These are phyloP conservation scores for Bombyx mandarina DNA, from an alignment of 1,140 invertebrate genomes.

Conservation along the genomic window DNA sequence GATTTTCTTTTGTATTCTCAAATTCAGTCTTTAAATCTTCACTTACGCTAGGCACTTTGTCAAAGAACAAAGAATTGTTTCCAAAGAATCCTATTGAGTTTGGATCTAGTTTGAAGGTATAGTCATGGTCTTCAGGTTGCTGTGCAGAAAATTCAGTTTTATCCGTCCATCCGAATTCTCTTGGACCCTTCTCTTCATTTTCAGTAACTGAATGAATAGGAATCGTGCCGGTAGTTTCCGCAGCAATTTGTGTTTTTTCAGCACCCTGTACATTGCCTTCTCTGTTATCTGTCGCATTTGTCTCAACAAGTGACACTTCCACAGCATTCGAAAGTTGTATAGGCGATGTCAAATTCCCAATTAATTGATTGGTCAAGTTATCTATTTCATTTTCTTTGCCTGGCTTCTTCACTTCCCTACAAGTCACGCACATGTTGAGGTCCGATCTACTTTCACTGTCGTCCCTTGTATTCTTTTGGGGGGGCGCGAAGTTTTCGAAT, in stretches of 20 bases:
- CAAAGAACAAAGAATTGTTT: slow-evolving; percentile 36
- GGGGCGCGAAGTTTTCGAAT: slow-evolving; percentile 15
- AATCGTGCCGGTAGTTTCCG: slow-evolving; percentile 47
- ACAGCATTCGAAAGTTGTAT: slow-evolving; percentile 57
- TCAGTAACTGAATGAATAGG: slow-evolving; percentile 36
- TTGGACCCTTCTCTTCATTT: slow-evolving; percentile 15
- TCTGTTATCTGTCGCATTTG: slow-evolving; percentile 12
- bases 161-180: slow-evolving; percentile 34
- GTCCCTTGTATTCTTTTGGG: background rate
- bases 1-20: slow-evolving; percentile 28
- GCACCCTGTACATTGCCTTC: slow-evolving; percentile 28
- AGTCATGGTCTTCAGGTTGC: slow-evolving; percentile 15
- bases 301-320: slow-evolving; percentile 31
- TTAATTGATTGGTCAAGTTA: slow-evolving; percentile 49
- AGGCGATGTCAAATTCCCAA: slow-evolving; percentile 58
- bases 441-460: slow-evolving; percentile 22
- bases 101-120: slow-evolving; percentile 21
- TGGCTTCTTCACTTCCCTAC: slow-evolving; percentile 42
- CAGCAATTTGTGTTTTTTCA: slow-evolving; percentile 35
- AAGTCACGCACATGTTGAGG: slow-evolving; percentile 49
- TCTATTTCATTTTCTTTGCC: slow-evolving; percentile 40
- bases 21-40: slow-evolving; percentile 55
- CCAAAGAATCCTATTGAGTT: slow-evolving; percentile 25
- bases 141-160: slow-evolving; percentile 5
- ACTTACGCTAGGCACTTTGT: slow-evolving; percentile 44